Evolutionary conservation across 2,113 vertebrate species (phyloP), one percentile per base, ranked within the genome.

Genomic region (Megaceryle maxima): DNA sequence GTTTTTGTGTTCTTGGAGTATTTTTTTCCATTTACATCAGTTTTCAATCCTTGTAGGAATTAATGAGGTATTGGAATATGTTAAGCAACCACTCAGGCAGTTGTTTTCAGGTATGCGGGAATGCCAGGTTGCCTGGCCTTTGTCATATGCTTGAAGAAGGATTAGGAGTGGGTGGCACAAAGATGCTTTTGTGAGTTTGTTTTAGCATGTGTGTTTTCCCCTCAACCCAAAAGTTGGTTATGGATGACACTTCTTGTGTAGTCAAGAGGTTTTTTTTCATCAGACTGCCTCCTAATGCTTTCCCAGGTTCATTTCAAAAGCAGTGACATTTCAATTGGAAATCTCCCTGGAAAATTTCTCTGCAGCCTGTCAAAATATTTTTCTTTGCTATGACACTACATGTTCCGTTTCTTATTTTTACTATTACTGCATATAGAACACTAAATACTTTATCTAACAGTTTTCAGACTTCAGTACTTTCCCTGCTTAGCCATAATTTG

Each of bases 311-410:
- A 7, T 43, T 83, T 83, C 25, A 70, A 92, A 90, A 88, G 37
- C 59, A 81, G 37, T 80, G 72, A 77, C 51, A 70, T 81, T 88
- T 93, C 76, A 74, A 16, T 73, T 94, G 41, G 44, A 93, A 90
- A 50, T 86, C 37, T 91, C 88, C 31, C 56, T 78, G 59, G 84
- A 74, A 97, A 81, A 83, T 57, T 88, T 88, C 28, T 83, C 53
- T 1, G 2, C 10, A 5, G 22, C 64, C 63, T 94, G 95, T 92
- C 95, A 94, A 81, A 96, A 96, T 97, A 90, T 97, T 96, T 83
- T 77, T 86, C 82, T 80, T 93, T 88, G 76, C n/a, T 90, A 51
- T 55, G 86, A 81, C 41, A 83, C 28, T 80, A 1, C 48, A 55
- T 73, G 46, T 96, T 96, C 83, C 50, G 77, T 48, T 69, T 76